Percentiles rank a stretch among this genome's conserved stretches.
Conservation (phyloP, 1,140 invertebrate genomes). For the Aricia agestis region DNA sequence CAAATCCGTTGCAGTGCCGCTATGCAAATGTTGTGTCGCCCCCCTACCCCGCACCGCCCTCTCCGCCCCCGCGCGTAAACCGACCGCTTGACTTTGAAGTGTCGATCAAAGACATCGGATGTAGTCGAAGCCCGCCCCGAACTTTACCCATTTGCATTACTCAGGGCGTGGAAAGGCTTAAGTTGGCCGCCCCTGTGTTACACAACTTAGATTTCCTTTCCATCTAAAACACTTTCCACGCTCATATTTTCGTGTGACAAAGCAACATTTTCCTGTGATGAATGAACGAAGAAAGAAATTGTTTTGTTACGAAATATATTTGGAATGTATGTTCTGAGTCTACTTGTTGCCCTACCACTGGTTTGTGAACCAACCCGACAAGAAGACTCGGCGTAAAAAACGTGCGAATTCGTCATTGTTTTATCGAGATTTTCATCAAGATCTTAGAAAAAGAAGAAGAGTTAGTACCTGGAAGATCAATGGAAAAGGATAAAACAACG, state of each 20-base stretch:
- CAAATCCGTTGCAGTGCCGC: not conserved
- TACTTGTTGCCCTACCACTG: too few species aligned
- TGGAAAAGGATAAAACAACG: too few species aligned
- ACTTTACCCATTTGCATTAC: slow-evolving; percentile 67
- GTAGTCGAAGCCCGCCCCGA: slow-evolving; percentile 50
- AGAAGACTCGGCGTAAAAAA: too few species aligned
- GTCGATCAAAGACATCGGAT: slow-evolving; percentile 62
- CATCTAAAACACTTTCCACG: not conserved
- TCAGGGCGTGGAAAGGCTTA: slow-evolving; percentile 56
- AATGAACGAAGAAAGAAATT: too few species aligned
- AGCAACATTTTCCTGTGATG: not conserved
- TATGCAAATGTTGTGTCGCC: slow-evolving; percentile 22
- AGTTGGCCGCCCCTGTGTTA: slow-evolving; percentile 33
- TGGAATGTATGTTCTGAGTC: too few species aligned
- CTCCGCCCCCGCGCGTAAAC: not conserved
- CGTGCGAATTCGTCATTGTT: too few species aligned
- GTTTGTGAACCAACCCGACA: too few species aligned
- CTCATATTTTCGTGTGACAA: not conserved
- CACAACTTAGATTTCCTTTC: slow-evolving; percentile 4
- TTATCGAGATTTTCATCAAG: too few species aligned
- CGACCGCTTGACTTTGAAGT: slow-evolving; percentile 55
- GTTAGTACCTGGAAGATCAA: too few species aligned
- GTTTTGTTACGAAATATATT: too few species aligned
- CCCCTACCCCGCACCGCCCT: too few species aligned
- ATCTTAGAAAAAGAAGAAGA: too few species aligned